Conservation (phyloP, 2,888 invertebrate species). For the Branchipolynoe longqiensis region DNA sequence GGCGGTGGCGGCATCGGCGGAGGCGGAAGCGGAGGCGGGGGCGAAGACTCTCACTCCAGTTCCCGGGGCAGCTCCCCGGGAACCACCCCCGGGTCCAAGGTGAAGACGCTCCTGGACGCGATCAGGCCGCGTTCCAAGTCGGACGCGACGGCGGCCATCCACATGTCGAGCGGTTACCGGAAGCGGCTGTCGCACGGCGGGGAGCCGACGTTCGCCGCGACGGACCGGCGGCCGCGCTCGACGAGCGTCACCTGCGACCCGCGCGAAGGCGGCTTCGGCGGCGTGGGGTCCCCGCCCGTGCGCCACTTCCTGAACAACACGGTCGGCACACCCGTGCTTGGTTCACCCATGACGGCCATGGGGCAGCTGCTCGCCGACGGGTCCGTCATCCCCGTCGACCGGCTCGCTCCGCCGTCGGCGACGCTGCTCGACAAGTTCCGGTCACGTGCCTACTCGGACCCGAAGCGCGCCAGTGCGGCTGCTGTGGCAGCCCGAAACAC, state of each 20-base stretch:
- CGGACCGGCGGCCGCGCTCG: conserved; percentile 19
- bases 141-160: conserved; percentile 73
- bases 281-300: not conserved
- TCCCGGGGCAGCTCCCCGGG: conserved; percentile 56
- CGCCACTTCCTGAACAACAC: too few species aligned
- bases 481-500: conserved; percentile 44
- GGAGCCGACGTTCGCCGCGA: conserved; percentile 66
- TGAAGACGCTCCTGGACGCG: conserved; percentile 58
- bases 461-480: conserved; percentile 42
- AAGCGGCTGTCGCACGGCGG: conserved; percentile 27
- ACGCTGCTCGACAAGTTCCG: conserved; percentile 67
- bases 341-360: conserved; percentile 69
- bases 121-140: conserved; percentile 72
- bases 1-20: not conserved
- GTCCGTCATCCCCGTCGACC: conserved; percentile 63
- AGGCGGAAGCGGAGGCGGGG: conserved; percentile 39
- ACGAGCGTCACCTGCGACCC: conserved; percentile 7
- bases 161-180: not conserved
- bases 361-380: conserved; percentile 77
- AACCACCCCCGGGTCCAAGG: conserved; percentile 55
- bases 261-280: not conserved
- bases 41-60: conserved; percentile 49
- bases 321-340: not conserved
- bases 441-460: conserved; percentile 67
- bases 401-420: conserved; percentile 58